Conservation (phyloP, 2,797 vertebrate genomes). For the Clangula hyemalis region DNA sequence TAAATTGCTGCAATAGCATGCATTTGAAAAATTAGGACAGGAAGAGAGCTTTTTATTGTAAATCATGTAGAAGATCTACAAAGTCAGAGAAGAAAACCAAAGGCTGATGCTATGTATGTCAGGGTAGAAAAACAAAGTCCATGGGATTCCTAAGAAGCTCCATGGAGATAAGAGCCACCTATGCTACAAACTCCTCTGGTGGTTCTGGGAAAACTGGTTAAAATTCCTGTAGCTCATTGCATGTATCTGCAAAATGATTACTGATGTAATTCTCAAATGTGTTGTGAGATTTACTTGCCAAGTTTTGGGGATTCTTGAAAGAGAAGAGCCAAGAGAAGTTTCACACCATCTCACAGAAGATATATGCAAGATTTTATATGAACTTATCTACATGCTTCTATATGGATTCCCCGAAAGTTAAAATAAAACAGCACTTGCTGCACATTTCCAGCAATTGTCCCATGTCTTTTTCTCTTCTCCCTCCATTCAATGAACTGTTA, state of each 20-base stretch:
- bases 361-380: conserved; percentile 51
- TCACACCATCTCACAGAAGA: conserved; percentile 67
- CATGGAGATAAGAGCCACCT: background rate
- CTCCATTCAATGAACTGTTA: conserved; percentile 50
- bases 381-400: background rate
- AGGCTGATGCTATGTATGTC: background rate
- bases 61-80: background rate
- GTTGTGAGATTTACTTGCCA: conserved; percentile 65
- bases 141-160: conserved; percentile 30
- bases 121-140: conserved; percentile 29
- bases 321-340: conserved; percentile 62
- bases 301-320: conserved; percentile 56
- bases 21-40: conserved; percentile 4
- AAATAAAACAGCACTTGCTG: conserved; percentile 50
- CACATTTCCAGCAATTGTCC: conserved; percentile 45
- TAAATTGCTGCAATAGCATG: background rate
- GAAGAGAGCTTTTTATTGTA: background rate
- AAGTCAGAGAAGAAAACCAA: background rate
- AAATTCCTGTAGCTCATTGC: conserved; percentile 27
- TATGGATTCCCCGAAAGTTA: conserved; percentile 42
- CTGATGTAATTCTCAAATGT: conserved; percentile 58
- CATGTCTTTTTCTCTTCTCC: conserved; percentile 47
- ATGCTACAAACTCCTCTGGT: background rate
- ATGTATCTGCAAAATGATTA: conserved; percentile 46
- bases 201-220: conserved; percentile 46